A percentile compares a stretch with the other conserved stretches of the same genome.
These are phyloP conservation scores for Whitmania pigra DNA, from an alignment of 1,140 invertebrate genomes.

Conservation along the genomic window DNA sequence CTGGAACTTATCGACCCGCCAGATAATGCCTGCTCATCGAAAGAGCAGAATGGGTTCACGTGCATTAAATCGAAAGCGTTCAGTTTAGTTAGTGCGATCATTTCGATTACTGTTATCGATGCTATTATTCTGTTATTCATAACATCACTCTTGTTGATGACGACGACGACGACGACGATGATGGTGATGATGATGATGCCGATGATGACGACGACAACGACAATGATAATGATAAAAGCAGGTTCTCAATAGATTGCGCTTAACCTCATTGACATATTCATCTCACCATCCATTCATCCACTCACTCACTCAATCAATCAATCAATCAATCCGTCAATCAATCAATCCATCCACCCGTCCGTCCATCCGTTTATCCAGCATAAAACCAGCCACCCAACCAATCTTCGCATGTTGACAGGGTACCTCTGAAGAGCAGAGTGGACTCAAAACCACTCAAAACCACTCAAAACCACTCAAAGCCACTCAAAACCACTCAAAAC, in stretches of 20 bases:
- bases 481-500: too few relatives aligned
- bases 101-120: not conserved
- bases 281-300: not conserved
- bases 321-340: not conserved
- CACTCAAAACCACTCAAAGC: too few relatives aligned
- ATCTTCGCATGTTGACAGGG: not conserved
- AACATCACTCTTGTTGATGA: not conserved
- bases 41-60: not conserved
- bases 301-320: not conserved
- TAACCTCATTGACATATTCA: too few relatives aligned
- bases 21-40: slow-evolving; percentile 42
- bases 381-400: too few relatives aligned
- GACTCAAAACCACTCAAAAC: too few relatives aligned
- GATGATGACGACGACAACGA: not conserved
- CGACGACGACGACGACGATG: slow-evolving; percentile 1
- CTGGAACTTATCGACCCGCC: not conserved
- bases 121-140: not conserved
- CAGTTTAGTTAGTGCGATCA: slow-evolving; percentile 13
- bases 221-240: not conserved
- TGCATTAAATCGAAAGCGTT: slow-evolving; percentile 20
- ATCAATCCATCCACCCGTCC: not conserved
- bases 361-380: not conserved
- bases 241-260: too few relatives aligned
- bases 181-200: not conserved
- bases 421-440: too few relatives aligned